Evolutionary conservation across 2,888 invertebrate genomes (phyloP), one percentile per base, ranked within the genome.

Genomic region (Tridacna crocea): DNA sequence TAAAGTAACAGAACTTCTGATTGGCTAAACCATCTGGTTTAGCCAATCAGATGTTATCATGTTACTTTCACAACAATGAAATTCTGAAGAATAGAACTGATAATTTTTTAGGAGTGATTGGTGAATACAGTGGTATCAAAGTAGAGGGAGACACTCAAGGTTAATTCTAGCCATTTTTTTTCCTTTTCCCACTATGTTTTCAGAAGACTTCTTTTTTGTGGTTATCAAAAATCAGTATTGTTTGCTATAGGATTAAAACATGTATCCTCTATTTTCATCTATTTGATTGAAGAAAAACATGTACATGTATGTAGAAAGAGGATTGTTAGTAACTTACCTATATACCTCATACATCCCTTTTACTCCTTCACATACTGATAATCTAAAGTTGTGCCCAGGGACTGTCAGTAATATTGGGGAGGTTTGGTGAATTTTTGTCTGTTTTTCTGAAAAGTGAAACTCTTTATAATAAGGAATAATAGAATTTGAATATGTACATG

Each of bases 291-390:
- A n/a, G n/a, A n/a, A n/a, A n/a, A n/a, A n/a, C n/a, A n/a, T n/a
- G n/a, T n/a, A 15, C 55, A 55, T 55, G n/a, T 36, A 8, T 36
- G 36, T 4, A 36, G 36, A 36, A 36, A 36, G 8, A 36, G 8
- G 36, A 36, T 36, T 36, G 36, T 36, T 36, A 10, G 55, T 55
- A 6, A 66, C 27, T 51, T 51, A 70, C 55, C 83, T 65, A 26
- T 72, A 83, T 3, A 24, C 24, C n/a, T 80, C 58, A 26, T 80
- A 83, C 78, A 83, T 77, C 0, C 60, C 47, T 22, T 70, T 63
- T 19, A 79, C 75, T n/a, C 65, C 72, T 27, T 77, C 74, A 10
- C 68, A 61, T 27, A 75, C 74, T 17, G 79, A 73, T 51, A 80
- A 15, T 58, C 73, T 58, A 60, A 73, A 60, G 46, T 60, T 73